Percentiles rank a stretch among this genome's conserved stretches.
Evolutionary conservation across 2,888 invertebrate species (phyloP).

Genomic region (Oxytorus armatus): DNA sequence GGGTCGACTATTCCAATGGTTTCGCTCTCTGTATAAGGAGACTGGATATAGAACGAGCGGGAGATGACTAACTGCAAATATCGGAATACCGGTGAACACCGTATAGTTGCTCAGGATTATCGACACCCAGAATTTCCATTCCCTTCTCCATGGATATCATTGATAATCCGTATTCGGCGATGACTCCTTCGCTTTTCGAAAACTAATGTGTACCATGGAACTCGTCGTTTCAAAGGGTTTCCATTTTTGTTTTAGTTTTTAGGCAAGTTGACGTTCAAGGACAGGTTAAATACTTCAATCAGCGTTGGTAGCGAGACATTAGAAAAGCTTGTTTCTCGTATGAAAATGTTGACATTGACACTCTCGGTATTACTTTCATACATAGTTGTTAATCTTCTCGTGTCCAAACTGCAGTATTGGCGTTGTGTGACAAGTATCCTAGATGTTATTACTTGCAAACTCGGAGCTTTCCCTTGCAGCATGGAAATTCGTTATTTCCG

Average conservation of each 20-base stretch:
- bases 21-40: slow-evolving; percentile 21
- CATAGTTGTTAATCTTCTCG: slow-evolving; percentile 6
- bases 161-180: slow-evolving; percentile 10
- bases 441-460: neutral
- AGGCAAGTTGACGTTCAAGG: neutral
- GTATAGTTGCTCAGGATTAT: slow-evolving; percentile 48
- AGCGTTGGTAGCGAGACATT: neutral
- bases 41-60: slow-evolving; percentile 4
- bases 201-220: neutral
- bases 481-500: slow-evolving; percentile 77
- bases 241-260: neutral
- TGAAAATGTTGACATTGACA: neutral
- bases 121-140: slow-evolving; percentile 11
- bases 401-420: neutral
- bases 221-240: neutral
- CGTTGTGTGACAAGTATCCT: slow-evolving; percentile 12
- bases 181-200: neutral
- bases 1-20: slow-evolving; percentile 17
- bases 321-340: neutral
- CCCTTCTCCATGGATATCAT: neutral
- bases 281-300: neutral
- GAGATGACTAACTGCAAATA: slow-evolving; percentile 47
- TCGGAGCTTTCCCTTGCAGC: slow-evolving; percentile 30
- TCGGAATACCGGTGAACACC: slow-evolving; percentile 37
- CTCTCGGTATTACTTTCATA: neutral